Conservation (phyloP, 2,113 vertebrate genomes). For the Paraplagusia blochii region DNA sequence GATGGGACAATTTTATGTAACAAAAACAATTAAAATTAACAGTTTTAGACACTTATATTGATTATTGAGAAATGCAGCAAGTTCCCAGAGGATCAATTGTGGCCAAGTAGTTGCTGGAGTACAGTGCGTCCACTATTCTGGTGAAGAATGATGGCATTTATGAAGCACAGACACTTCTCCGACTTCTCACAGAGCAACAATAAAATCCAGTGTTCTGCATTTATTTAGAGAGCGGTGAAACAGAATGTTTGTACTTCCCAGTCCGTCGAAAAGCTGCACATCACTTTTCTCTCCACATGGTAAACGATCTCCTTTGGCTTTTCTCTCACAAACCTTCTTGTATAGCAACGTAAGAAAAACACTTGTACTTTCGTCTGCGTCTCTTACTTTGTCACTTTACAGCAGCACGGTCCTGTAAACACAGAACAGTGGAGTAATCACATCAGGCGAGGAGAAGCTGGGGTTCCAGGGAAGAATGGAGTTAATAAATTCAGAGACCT, state of each 20-base stretch:
- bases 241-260: slow-evolving; percentile 16
- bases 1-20: no score
- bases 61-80: not conserved
- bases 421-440: slow-evolving; percentile 41
- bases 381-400: not conserved
- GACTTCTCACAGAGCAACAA: slow-evolving; percentile 55
- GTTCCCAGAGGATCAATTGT: slow-evolving; percentile 17
- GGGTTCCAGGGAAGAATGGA: not conserved
- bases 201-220: slow-evolving; percentile 56
- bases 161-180: slow-evolving; percentile 29
- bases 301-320: not conserved
- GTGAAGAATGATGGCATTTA: slow-evolving; percentile 66
- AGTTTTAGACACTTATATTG: not conserved
- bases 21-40: no score
- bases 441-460: slow-evolving; percentile 11
- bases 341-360: no score
- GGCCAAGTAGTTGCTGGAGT: slow-evolving; percentile 18
- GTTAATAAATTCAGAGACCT: slow-evolving; percentile 37
- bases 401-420: slow-evolving; percentile 12
- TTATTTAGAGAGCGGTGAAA: slow-evolving; percentile 16
- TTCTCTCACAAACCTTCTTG: not conserved
- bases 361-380: not conserved
- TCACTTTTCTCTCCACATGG: slow-evolving; percentile 6
- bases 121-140: slow-evolving; percentile 52
- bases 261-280: slow-evolving; percentile 4